These are phyloP conservation scores for Bombylius discolor DNA, from an alignment of 2,888 invertebrate species.

Conservation along the genomic window DNA sequence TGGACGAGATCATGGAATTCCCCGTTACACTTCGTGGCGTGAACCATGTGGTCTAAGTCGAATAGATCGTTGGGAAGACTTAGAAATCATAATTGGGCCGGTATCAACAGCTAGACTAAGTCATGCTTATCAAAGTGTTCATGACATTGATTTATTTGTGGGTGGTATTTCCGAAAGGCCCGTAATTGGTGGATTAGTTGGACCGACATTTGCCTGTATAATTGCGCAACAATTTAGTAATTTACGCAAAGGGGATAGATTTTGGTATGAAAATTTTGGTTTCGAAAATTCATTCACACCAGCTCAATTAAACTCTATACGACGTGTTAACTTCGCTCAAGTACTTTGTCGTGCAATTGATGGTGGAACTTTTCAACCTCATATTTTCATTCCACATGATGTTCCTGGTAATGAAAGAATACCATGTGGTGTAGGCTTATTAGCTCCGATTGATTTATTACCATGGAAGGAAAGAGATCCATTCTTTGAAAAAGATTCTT, in stretches of 20 bases:
- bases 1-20: constrained; percentile 76
- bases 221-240: constrained; percentile 75
- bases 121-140: constrained; percentile 50
- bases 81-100: constrained; percentile 52
- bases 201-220: constrained; percentile 79
- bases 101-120: constrained; percentile 50
- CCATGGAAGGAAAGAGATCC: constrained; percentile 36
- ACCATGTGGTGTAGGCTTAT: constrained; percentile 25
- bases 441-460: constrained; percentile 28
- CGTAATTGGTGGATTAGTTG: constrained; percentile 65
- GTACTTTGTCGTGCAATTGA: constrained; percentile 39
- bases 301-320: constrained; percentile 59
- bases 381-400: constrained; percentile 32
- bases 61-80: constrained; percentile 55
- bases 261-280: constrained; percentile 73
- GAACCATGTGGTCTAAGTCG: constrained; percentile 61
- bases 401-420: constrained; percentile 28
- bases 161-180: constrained; percentile 73
- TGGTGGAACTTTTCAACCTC: constrained; percentile 35
- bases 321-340: constrained; percentile 57
- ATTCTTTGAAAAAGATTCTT: constrained; percentile 16
- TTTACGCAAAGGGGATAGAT: constrained; percentile 62
- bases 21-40: constrained; percentile 67
- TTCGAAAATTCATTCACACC: constrained; percentile 62
- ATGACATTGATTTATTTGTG: constrained; percentile 74